A percentile compares a stretch with the other conserved stretches of the same genome.
Conservation (phyloP, 2,797 vertebrate species). For the Nannoperca obscura region DNA sequence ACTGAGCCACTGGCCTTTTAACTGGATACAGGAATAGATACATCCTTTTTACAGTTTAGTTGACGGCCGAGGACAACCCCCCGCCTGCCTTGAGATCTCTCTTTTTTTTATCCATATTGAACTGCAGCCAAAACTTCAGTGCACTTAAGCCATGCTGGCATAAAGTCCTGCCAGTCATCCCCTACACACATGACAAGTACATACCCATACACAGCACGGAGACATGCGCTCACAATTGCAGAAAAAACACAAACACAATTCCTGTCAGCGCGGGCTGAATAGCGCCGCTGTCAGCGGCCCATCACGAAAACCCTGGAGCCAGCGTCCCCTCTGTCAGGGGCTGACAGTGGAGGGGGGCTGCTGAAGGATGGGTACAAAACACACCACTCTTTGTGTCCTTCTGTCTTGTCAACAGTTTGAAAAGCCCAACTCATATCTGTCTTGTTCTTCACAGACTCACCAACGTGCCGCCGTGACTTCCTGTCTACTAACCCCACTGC, state of each 20-base stretch:
- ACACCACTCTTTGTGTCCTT: conserved; percentile 56
- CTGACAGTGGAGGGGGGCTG: conserved; percentile 50
- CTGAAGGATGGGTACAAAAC: conserved; percentile 49
- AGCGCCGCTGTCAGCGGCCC: conserved; percentile 52
- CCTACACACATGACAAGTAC: conserved; percentile 44
- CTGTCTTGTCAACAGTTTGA: conserved; percentile 66
- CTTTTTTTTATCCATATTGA: conserved; percentile 11
- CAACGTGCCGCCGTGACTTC: conserved; percentile 24
- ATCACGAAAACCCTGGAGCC: conserved; percentile 62
- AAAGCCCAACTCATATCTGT: conserved; percentile 51
- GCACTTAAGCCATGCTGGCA: conserved; percentile 31
- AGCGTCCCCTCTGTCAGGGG: conserved; percentile 56
- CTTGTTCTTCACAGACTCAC: conserved; percentile 49
- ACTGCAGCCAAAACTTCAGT: conserved; percentile 42
- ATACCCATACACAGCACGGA: conserved; percentile 22
- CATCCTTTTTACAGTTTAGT: conserved; percentile 28
- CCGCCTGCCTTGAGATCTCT: conserved; percentile 3
- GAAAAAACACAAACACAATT: conserved; percentile 52
- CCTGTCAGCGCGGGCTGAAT: conserved; percentile 40
- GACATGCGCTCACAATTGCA: conserved; percentile 29
- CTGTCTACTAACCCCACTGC: conserved; percentile 2
- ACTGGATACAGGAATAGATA: conserved; percentile 14
- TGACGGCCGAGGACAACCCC: conserved; percentile 28
- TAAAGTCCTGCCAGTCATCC: conserved; percentile 46
- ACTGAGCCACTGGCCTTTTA: conserved; percentile 19